phyloP scores from a whole-genome alignment of 2,113 vertebrate genomes.

The Suncus etruscus region DNA sequence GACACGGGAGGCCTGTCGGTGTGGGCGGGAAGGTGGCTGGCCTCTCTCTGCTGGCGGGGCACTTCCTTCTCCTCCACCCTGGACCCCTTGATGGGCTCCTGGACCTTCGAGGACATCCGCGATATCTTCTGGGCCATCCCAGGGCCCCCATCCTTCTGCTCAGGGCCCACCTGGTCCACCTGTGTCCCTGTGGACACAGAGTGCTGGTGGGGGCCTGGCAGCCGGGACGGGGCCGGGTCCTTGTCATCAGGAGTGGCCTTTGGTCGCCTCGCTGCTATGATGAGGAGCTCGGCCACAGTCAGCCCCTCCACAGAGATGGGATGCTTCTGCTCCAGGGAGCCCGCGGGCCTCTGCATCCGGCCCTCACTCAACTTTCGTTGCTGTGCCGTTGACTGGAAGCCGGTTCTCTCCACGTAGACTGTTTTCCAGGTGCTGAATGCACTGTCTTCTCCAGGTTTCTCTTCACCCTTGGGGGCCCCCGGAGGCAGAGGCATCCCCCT shows the following conservation, averaged over 20 bases:
- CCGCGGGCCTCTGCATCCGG: not conserved
- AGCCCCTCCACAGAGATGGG: slow-evolving; percentile 67
- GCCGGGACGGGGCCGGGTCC: slow-evolving; percentile 36
- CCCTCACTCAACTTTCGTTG: not conserved
- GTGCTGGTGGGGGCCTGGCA: rapidly evolving
- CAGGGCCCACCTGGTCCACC: not conserved
- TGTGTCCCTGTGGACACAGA: not conserved
- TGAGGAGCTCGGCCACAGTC: slow-evolving; percentile 16
- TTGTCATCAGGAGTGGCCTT: rapidly evolving
- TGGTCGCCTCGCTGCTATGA: not conserved
- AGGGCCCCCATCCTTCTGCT: too few relatives aligned
- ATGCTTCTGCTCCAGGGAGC: not conserved
- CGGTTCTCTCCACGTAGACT: not conserved
- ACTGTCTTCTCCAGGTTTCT: not conserved
- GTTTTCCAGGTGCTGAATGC: not conserved
- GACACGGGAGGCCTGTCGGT: too few relatives aligned
- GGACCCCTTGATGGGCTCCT: too few relatives aligned
- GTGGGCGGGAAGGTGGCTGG: not conserved
- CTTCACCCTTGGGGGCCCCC: not conserved
- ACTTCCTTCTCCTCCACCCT: not conserved
- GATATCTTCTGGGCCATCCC: too few relatives aligned
- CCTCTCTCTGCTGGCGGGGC: rapidly evolving
- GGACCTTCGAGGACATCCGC: too few relatives aligned
- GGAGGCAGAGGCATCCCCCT: not conserved
- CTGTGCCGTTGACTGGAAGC: not conserved